A percentile compares a stretch with the other conserved stretches of the same genome.
Evolutionary conservation across 2,888 invertebrate species (phyloP).

Genomic region (Pterostichus madidus): DNA sequence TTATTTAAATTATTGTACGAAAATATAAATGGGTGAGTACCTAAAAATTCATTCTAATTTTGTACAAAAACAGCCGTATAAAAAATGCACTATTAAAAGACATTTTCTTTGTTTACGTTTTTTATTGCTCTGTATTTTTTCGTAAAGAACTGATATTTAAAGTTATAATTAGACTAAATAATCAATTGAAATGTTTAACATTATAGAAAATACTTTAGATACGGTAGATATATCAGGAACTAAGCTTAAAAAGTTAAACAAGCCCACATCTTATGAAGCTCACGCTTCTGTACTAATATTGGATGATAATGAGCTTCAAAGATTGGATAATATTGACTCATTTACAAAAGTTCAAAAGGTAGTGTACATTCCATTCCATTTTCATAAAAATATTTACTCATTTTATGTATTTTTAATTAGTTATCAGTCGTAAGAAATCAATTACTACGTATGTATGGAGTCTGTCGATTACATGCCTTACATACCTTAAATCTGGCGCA

Average conservation of each 20-base stretch:
- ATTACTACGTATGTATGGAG: slow-evolving; percentile 91
- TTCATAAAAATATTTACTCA: slow-evolving; percentile 54
- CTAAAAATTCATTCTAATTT: neutral
- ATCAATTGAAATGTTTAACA: neutral
- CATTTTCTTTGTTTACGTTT: slow-evolving; percentile 6
- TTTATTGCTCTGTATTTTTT: neutral
- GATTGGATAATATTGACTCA: slow-evolving; percentile 92
- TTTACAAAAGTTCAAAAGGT: slow-evolving; percentile 89
- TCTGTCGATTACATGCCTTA: slow-evolving; percentile 88
- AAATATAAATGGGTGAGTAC: slow-evolving; percentile 66
- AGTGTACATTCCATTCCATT: slow-evolving; percentile 69
- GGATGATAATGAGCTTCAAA: slow-evolving; percentile 92
- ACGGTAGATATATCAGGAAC: slow-evolving; percentile 88
- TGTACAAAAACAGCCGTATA: neutral
- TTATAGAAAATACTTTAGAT: slow-evolving; percentile 75
- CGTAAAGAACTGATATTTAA: too few relatives aligned
- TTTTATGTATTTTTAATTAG: slow-evolving; percentile 79
- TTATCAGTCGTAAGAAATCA: slow-evolving; percentile 92
- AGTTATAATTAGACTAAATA: slow-evolving; percentile 26
- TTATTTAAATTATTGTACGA: slow-evolving; percentile 40
- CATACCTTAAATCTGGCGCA: slow-evolving; percentile 90
- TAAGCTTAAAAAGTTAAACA: slow-evolving; percentile 89
- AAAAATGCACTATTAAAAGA: neutral
- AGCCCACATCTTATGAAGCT: slow-evolving; percentile 85
- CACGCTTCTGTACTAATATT: slow-evolving; percentile 86